Conservation (phyloP, 92 coral and sea anemone species). For the Bergia sp. region DNA sequence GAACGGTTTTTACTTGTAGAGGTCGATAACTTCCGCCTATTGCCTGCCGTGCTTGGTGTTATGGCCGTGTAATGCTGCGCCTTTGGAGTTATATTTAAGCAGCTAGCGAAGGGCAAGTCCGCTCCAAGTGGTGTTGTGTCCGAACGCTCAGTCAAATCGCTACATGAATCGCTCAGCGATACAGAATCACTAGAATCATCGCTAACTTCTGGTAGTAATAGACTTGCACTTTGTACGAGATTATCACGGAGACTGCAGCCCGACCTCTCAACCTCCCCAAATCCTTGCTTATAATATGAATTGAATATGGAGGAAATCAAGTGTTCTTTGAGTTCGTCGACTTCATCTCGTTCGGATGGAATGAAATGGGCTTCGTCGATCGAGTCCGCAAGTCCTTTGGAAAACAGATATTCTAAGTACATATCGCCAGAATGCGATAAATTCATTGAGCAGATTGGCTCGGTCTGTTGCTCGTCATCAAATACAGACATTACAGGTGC, state of each 20-base stretch:
- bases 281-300: slow-evolving; percentile 71
- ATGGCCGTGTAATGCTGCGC: slow-evolving; percentile 26
- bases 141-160: slow-evolving; percentile 61
- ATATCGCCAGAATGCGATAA: slow-evolving; percentile 81
- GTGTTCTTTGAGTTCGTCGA: slow-evolving; percentile 77
- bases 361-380: slow-evolving; percentile 70
- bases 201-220: slow-evolving; percentile 64
- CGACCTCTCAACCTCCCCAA: slow-evolving; percentile 64
- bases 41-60: slow-evolving; percentile 24
- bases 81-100: slow-evolving; percentile 7
- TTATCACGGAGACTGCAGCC: slow-evolving; percentile 66
- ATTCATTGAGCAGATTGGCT: slow-evolving; percentile 62
- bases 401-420: slow-evolving; percentile 82
- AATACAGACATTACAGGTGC: slow-evolving; percentile 54
- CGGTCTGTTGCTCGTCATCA: slow-evolving; percentile 64
- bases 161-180: slow-evolving; percentile 56
- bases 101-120: slow-evolving; percentile 13
- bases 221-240: slow-evolving; percentile 78
- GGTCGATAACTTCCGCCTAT: slow-evolving; percentile 35
- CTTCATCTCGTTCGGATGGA: slow-evolving; percentile 76
- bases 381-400: slow-evolving; percentile 85
- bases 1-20: slow-evolving; percentile 55
- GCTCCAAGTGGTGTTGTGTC: neutral
- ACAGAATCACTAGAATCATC: slow-evolving; percentile 56
- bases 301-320: slow-evolving; percentile 86